phyloP scores from a whole-genome alignment of 1,140 invertebrate genomes.

The Calephelis nemesis region DNA sequence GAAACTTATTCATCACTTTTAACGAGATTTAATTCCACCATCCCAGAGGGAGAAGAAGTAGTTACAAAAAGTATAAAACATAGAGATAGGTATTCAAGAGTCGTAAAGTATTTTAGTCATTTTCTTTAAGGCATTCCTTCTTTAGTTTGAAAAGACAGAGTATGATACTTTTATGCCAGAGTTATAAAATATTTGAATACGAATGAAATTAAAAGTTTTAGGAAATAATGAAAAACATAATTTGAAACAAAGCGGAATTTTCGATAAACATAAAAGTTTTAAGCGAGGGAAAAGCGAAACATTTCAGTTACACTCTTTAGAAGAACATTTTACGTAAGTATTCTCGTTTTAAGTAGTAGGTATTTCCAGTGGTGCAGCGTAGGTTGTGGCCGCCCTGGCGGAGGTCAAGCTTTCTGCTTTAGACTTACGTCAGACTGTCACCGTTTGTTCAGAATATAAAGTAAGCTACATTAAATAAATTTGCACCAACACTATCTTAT shows the following conservation, averaged over 20 bases:
- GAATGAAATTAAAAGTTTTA: conserved; percentile 23
- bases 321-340: conserved; percentile 31
- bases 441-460: no score
- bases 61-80: no score
- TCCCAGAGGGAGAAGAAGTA: no score
- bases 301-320: conserved; percentile 35
- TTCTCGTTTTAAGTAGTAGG: conserved; percentile 33
- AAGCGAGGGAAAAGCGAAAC: conserved; percentile 32
- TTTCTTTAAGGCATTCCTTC: background rate
- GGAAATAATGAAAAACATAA: conserved; percentile 30
- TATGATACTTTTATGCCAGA: conserved; percentile 14
- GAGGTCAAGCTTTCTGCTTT: no score
- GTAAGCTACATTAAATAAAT: no score
- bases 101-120: background rate
- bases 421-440: no score
- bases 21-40: no score
- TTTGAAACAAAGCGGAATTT: conserved; percentile 32
- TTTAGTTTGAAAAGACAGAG: conserved; percentile 8
- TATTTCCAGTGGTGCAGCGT: conserved; percentile 20
- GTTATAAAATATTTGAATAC: conserved; percentile 22
- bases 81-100: no score
- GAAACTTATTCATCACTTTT: no score
- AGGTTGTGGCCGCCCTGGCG: no score
- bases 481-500: no score
- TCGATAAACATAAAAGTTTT: conserved; percentile 37